These are phyloP conservation scores for Chelonus formosanus DNA, from an alignment of 2,888 invertebrate genomes.

Conservation along the genomic window DNA sequence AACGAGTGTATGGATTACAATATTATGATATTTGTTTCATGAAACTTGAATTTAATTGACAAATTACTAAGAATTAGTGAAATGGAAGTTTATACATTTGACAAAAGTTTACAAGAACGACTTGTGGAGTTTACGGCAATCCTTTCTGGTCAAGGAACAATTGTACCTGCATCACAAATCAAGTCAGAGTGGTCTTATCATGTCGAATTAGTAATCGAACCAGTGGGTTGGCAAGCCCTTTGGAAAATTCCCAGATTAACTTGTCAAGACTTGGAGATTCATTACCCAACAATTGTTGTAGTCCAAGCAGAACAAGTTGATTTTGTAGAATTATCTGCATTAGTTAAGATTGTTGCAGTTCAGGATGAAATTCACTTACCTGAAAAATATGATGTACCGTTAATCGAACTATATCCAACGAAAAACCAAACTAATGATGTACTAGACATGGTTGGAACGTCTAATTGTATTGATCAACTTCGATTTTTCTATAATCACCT, in stretches of 20 bases:
- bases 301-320: conserved; percentile 70
- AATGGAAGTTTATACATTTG: conserved; percentile 71
- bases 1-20: too few species aligned
- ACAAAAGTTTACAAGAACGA: conserved; percentile 70
- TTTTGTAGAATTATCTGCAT: conserved; percentile 68
- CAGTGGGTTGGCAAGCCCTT: conserved; percentile 75
- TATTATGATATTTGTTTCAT: too few species aligned
- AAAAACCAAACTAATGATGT: conserved; percentile 70
- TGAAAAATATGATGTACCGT: conserved; percentile 70
- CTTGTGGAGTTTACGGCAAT: conserved; percentile 68
- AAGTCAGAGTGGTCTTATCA: conserved; percentile 69
- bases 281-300: conserved; percentile 73
- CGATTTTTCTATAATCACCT: conserved; percentile 74
- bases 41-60: too few species aligned
- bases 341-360: conserved; percentile 71
- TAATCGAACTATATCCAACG: conserved; percentile 74
- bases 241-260: conserved; percentile 75
- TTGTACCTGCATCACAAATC: conserved; percentile 67
- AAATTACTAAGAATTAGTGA: not conserved
- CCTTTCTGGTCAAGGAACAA: conserved; percentile 62
- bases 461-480: conserved; percentile 73
- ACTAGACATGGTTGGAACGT: conserved; percentile 70
- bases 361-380: conserved; percentile 73
- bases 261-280: conserved; percentile 72
- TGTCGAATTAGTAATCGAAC: conserved; percentile 71